A percentile compares a stretch with the other conserved stretches of the same genome.
Conservation (phyloP, 2,888 invertebrate species). For the Lasioglossum oenotherae region DNA sequence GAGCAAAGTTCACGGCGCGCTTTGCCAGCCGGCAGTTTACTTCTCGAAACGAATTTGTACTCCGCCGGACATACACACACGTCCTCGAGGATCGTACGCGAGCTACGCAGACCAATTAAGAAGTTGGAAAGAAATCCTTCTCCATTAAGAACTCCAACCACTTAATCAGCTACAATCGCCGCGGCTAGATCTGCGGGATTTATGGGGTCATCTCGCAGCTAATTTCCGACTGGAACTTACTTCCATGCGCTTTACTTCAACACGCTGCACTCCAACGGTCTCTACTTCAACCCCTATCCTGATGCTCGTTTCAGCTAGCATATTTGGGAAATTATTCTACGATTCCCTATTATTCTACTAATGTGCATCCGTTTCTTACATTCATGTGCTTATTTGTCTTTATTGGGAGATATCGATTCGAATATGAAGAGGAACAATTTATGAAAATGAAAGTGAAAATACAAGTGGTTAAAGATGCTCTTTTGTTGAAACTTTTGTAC, state of each 20-base stretch:
- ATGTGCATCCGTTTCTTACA: background rate
- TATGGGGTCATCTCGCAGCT: background rate
- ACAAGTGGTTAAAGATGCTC: no score
- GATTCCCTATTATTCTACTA: no score
- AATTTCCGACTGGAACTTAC: background rate
- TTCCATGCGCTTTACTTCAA: background rate
- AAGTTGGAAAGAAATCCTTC: constrained; percentile 15
- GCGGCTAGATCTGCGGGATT: background rate
- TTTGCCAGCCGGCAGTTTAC: constrained; percentile 36
- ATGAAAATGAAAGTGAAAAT: background rate
- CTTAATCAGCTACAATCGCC: constrained; percentile 4
- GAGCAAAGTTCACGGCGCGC: constrained; percentile 51
- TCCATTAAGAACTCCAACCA: constrained; percentile 1
- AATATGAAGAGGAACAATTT: background rate
- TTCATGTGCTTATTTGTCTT: background rate
- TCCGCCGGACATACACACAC: constrained; percentile 5
- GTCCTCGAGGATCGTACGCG: background rate
- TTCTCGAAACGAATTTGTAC: constrained; percentile 20
- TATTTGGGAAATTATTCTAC: background rate
- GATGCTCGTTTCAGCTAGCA: background rate
- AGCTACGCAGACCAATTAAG: constrained; percentile 33
- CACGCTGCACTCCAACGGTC: background rate
- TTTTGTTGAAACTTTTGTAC: background rate
- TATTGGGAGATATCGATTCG: background rate
- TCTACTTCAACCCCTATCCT: background rate